Evolutionary conservation across 2,797 vertebrate genomes (phyloP).

Genomic region (Vipera latastei): DNA sequence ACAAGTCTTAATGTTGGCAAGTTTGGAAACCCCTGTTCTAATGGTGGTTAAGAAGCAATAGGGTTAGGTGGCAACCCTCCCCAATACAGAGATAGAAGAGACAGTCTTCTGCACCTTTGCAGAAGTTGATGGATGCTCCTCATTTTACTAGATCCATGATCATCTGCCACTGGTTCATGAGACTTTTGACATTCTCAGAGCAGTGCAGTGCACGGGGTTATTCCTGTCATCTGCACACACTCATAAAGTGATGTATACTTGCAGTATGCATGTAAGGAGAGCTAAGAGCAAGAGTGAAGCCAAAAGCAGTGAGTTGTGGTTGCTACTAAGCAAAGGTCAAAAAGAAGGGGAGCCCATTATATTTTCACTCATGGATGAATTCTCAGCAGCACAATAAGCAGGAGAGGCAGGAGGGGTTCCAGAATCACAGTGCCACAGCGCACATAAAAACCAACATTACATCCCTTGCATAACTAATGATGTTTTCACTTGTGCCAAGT

Average conservation of each 20-base stretch:
- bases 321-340: neutral
- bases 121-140: neutral
- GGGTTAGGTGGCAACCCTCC: neutral
- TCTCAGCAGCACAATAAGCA: neutral
- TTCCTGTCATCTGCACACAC: neutral
- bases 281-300: neutral
- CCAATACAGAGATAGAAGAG: neutral
- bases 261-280: neutral
- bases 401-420: neutral
- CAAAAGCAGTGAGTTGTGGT: neutral
- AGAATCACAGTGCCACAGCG: neutral
- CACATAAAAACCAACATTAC: neutral
- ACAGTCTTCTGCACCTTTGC: neutral
- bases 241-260: neutral
- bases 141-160: neutral
- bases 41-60: neutral
- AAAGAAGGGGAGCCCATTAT: neutral
- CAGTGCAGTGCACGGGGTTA: neutral
- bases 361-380: neutral
- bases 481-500: neutral
- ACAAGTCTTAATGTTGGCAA: neutral
- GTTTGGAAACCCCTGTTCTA: neutral
- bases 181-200: neutral
- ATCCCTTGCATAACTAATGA: neutral
- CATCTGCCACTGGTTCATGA: neutral